Percentiles rank a stretch among this genome's conserved stretches.
These are phyloP conservation scores for Tragelaphus scriptus DNA, from an alignment of 2,113 vertebrate species.

Conservation along the genomic window DNA sequence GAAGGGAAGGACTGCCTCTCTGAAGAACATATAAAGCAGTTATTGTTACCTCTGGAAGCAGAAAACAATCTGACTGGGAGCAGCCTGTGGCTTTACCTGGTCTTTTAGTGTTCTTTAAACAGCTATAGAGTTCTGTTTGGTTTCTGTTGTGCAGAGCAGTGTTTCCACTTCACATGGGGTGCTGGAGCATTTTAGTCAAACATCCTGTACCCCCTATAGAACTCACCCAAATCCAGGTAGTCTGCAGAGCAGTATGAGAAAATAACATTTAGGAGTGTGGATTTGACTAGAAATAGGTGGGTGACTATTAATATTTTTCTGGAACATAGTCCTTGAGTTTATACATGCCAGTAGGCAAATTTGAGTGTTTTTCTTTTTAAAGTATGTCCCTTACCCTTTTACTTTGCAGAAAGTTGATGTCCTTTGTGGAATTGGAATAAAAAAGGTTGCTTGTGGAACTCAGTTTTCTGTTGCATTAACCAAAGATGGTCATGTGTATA, in stretches of 20 bases:
- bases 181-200: neutral
- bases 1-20: neutral
- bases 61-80: neutral
- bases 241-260: neutral
- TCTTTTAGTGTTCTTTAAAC: neutral
- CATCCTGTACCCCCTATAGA: no score
- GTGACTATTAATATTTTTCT: slow-evolving; percentile 9
- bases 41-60: neutral
- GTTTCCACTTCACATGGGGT: neutral
- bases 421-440: slow-evolving; percentile 88
- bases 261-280: neutral
- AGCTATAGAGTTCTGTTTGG: neutral
- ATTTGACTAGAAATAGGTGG: neutral
- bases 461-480: slow-evolving; percentile 89
- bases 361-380: neutral
- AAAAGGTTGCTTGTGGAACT: slow-evolving; percentile 89
- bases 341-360: neutral
- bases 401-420: slow-evolving; percentile 86
- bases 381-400: neutral
- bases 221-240: neutral
- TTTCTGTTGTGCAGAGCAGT: neutral
- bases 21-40: neutral
- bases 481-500: slow-evolving; percentile 87
- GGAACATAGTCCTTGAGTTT: neutral
- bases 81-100: neutral